Conservation (phyloP, 1,140 invertebrate genomes). For the Macrobrachium rosenbergii region DNA sequence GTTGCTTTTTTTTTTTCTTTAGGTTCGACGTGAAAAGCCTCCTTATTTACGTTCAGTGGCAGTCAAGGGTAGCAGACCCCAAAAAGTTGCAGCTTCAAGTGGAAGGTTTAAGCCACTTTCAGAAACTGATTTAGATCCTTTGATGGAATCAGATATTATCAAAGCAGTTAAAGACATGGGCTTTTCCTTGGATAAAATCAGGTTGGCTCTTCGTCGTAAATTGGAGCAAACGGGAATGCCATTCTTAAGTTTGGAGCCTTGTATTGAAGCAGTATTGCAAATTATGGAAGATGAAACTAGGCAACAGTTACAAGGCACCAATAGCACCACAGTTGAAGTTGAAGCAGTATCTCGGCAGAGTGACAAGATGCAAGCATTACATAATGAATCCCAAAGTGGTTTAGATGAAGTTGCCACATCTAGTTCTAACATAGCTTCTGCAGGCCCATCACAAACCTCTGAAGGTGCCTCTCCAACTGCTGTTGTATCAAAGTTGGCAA, state of each 20-base stretch:
- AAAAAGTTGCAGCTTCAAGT: background rate
- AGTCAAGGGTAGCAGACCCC: background rate
- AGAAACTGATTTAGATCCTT: constrained; percentile 44
- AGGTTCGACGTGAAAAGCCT: constrained; percentile 60
- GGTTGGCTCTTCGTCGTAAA: constrained; percentile 40
- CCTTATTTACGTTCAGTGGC: constrained; percentile 34
- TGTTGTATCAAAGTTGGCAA: background rate
- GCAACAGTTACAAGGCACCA: constrained; percentile 1
- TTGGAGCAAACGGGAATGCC: constrained; percentile 61
- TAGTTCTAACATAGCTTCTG: background rate
- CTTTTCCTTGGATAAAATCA: constrained; percentile 44
- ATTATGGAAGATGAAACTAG: constrained; percentile 54
- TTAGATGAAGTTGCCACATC: background rate
- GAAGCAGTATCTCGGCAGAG: constrained; percentile 37
- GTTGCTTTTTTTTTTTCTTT: constrained; percentile 2
- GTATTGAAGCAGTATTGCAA: constrained; percentile 58
- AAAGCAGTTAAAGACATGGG: constrained; percentile 55
- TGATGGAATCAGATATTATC: constrained; percentile 61
- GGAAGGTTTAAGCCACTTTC: background rate
- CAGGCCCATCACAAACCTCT: background rate
- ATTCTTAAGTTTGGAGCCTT: constrained; percentile 59
- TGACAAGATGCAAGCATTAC: constrained; percentile 43
- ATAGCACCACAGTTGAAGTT: constrained; percentile 23
- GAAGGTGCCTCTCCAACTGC: background rate
- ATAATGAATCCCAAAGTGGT: background rate